Conservation (phyloP, 2,113 vertebrate genomes). For the Axis porcinus region DNA sequence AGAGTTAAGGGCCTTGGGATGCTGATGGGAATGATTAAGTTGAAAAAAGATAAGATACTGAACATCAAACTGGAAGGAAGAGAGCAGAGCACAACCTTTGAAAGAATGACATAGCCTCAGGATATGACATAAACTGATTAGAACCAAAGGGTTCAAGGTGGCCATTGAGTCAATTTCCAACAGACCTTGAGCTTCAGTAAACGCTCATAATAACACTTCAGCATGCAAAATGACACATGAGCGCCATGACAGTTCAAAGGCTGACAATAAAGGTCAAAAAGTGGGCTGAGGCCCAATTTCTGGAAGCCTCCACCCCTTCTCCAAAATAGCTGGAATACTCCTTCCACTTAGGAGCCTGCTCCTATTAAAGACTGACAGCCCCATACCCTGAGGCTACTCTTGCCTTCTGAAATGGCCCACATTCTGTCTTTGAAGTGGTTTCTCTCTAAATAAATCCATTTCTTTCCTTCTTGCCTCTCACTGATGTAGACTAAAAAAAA, state of each 20-base stretch:
- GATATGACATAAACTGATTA: background rate
- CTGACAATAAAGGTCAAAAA: background rate
- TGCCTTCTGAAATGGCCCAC: background rate
- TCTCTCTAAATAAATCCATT: background rate
- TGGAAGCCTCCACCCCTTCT: background rate
- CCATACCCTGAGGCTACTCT: background rate
- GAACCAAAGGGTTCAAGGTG: background rate
- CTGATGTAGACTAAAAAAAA: fast-evolving
- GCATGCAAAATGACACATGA: background rate
- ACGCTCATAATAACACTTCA: background rate
- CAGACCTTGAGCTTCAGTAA: background rate
- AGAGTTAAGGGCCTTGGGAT: background rate
- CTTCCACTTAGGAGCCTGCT: background rate
- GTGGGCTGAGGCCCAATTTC: background rate
- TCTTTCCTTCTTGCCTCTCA: background rate
- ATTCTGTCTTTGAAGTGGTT: background rate
- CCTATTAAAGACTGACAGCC: background rate
- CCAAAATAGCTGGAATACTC: background rate
- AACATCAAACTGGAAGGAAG: background rate
- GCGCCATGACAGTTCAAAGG: fast-evolving
- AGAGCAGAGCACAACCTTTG: background rate
- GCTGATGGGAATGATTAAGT: background rate
- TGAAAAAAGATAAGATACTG: background rate
- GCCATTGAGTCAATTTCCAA: background rate
- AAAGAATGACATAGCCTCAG: background rate